Base-by-base conservation (phyloP, 2,113 vertebrate genomes). In the Mola mola region DNA sequence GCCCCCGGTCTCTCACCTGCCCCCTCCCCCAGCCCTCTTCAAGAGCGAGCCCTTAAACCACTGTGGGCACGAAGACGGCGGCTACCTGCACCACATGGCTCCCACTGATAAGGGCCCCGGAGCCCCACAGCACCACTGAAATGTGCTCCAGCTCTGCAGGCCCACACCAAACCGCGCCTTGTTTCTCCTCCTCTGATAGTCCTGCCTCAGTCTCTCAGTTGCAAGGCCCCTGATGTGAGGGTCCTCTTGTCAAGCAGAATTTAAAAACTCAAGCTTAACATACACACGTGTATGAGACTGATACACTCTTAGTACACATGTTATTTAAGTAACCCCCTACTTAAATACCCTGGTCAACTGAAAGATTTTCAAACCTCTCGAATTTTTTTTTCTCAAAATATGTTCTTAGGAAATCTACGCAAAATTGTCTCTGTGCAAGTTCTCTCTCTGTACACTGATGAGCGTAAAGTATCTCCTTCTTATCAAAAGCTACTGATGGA, bases 1-100 rank as follows among this genome's bases (percentile, higher is more conserved):
- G 6, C 94, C 94, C 0, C 92, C 95, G 0, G 93, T 94, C 44
- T 92, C 95, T 1, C 95, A 96, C 62, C 88, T 96, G 3, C 96
- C 96, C 5, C 95, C 96, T 2, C 95, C 96, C 1, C 96, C 96
- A 0, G 95, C 96, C 28, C 96, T 98, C 57, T 98, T 98, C 64
- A 98, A 98, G 90, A 98, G 95, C 6, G 96, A 98, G 94, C 94
- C 95, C 28, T 90, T 96, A 62, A 98, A 96, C 75, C 95, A 97
- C 83, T 91, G 96, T 48, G 94, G 95, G 70, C 96, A 95, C 19
- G 96, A 96, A 85, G 95, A 96, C 88, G 88, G 47, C 88, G 84
- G 61, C 83, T 98, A 96, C 55, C 92, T 98, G 90, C 93, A 95
- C 63, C 95, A 97, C 87, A 92, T 96, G 92, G 88, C 93, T 5